These are phyloP conservation scores for Thysanoteuthis rhombus DNA, from an alignment of 2,888 invertebrate genomes.

Conservation along the genomic window DNA sequence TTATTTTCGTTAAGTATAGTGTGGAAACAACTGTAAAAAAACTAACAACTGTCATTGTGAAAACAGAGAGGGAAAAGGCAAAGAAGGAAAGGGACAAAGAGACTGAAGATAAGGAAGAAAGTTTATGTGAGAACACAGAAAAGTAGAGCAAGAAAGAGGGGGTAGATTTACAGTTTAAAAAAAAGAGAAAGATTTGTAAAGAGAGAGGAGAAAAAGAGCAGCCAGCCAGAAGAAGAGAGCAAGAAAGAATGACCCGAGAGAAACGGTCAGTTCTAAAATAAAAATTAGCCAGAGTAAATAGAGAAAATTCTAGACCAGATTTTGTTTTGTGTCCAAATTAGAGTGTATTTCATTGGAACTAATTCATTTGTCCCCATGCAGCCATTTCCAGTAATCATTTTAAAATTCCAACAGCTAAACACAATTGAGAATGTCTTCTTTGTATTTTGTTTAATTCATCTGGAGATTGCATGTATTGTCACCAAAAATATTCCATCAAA, in stretches of 20 bases:
- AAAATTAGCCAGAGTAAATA: background rate
- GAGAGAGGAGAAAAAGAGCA: background rate
- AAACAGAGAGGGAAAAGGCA: background rate
- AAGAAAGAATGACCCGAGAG: background rate
- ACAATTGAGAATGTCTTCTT: background rate
- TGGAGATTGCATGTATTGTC: background rate
- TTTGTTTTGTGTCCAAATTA: slow-evolving; percentile 12
- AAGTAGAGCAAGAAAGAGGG: background rate
- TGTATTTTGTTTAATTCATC: slow-evolving; percentile 12
- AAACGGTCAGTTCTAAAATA: background rate
- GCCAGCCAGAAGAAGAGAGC: background rate
- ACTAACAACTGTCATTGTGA: background rate
- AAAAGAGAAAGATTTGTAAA: background rate
- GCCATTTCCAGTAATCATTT: background rate
- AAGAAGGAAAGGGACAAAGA: background rate
- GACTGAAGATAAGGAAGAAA: background rate
- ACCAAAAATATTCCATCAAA: background rate
- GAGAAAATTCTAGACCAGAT: background rate
- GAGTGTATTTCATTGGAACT: background rate
- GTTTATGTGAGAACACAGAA: background rate
- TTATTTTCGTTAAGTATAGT: background rate
- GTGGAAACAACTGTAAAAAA: background rate
- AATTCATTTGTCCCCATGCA: slow-evolving; percentile 12
- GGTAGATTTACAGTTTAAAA: background rate
- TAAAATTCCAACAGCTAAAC: background rate